phyloP scores from a whole-genome alignment of 2,113 vertebrate species.

The Setophaga kirtlandii region DNA sequence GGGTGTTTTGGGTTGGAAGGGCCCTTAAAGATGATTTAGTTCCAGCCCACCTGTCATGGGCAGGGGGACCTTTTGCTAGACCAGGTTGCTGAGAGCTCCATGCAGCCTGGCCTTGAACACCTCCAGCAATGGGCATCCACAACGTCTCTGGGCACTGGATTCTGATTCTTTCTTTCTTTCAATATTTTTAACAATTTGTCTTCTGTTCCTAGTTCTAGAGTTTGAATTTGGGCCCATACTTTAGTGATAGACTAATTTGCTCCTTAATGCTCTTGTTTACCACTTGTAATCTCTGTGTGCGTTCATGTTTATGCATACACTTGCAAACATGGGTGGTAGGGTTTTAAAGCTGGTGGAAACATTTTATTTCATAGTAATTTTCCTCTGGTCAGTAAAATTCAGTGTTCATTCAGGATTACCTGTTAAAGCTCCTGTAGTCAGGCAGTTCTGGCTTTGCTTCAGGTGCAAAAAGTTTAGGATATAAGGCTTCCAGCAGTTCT shows the following conservation, averaged over 20 bases:
- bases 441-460: conserved; percentile 79
- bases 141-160: neutral
- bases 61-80: neutral
- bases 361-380: neutral
- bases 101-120: neutral
- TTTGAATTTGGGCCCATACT: neutral
- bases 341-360: neutral
- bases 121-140: neutral
- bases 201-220: neutral
- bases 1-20: neutral
- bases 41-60: neutral
- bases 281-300: neutral
- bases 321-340: neutral
- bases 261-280: neutral
- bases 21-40: neutral
- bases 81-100: neutral
- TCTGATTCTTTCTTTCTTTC: neutral
- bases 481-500: conserved; percentile 80
- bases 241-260: neutral
- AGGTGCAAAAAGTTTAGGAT: conserved; percentile 78
- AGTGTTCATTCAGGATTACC: conserved; percentile 73
- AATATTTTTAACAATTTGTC: neutral
- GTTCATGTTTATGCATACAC: neutral
- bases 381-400: neutral
- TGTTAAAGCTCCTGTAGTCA: conserved; percentile 95